Evolutionary conservation across 2,797 vertebrate genomes (phyloP), one percentile per base, ranked within the genome.

Genomic region (Enoplosus armatus): DNA sequence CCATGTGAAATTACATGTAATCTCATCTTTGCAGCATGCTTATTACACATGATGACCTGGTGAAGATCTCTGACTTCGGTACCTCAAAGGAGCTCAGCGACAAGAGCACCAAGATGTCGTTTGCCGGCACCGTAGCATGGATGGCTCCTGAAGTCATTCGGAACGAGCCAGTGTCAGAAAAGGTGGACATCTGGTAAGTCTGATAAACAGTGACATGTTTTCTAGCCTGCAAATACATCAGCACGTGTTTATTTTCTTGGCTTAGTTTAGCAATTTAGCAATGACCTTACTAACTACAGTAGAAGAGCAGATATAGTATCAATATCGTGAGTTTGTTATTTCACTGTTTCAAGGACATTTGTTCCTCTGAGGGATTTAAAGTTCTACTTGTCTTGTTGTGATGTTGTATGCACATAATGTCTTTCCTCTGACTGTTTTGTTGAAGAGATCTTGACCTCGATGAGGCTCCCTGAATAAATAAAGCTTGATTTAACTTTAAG

Each of bases 51-150:
- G 98, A 99, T 1, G 98, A 99, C 73, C 94, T 98, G 94, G 98
- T 99, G 80, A 99, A 99, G 95, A 99, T 99, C 94, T 99, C 97
- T 0, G 98, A 99, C 92, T 99, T 99, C 16, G 98, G 98, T 83
- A 99, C 98, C 37, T 99, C 98, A 45, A 98, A 98, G 91, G 98
- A 98, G 88, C 94, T 99, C 87, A 97, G 96, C 7, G 98, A 99
- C 93, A 99, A 99, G 90, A 99, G 98, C 95, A 99, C 98, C 91
- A 98, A 99, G 95, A 99, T 99, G 98, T 99, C 98, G 11, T 99
- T 99, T 2, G 98, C 98, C 0, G 98, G 98, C 80, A 99, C 98
- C 0, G 98, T 99, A 75, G 97, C 98, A 86, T 99, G 98, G 98
- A 99, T 99, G 98, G 98, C 98, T 0, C 98, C 98, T 0, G 98